A percentile compares a stretch with the other conserved stretches of the same genome.
These are phyloP conservation scores for zebrafish (Danio rerio) DNA, from an alignment of 2,113 vertebrate species.

Conservation along the genomic window GRCz12tu NC_133183.1:52194501-52195000, in stretches of 20 bases:
- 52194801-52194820: neutral
- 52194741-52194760: neutral
- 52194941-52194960: neutral
- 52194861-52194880: conserved; percentile 99
- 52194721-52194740: neutral
- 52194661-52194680: neutral
- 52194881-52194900: conserved; percentile 93
- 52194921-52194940: neutral
- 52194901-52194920: conserved; percentile 49
- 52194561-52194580: conserved; percentile 97
- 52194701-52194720: conserved; percentile 20
- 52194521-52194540: neutral
- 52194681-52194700: neutral
- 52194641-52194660: neutral
- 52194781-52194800: neutral
- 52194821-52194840: neutral
- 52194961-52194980: neutral
- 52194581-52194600: conserved; percentile 97
- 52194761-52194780: neutral
- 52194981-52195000: neutral
- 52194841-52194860: conserved; percentile 60
- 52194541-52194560: neutral
- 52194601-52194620: conserved; percentile 79
- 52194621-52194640: conserved; percentile 3
- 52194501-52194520: neutral